Evolutionary conservation across 2,888 invertebrate species (phyloP).

Genomic region (Carcina quercana): DNA sequence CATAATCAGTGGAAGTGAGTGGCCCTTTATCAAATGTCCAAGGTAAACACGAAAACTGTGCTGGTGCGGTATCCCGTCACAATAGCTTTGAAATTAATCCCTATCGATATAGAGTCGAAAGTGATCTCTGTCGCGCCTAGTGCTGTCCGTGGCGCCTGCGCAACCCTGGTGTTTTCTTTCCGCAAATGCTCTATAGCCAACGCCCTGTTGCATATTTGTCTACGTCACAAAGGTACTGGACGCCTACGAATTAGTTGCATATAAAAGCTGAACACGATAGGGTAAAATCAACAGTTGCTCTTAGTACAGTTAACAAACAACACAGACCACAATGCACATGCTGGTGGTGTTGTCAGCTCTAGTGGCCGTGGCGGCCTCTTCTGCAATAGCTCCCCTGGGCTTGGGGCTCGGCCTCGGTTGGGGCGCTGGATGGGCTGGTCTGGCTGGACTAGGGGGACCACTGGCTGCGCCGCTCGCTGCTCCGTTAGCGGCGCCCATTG

Average conservation of each 20-base stretch:
- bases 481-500: constrained; percentile 25
- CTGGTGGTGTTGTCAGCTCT: constrained; percentile 78
- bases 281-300: constrained; percentile 50
- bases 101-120: constrained; percentile 29
- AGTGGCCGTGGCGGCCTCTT: constrained; percentile 72
- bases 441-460: constrained; percentile 31
- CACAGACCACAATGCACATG: constrained; percentile 61
- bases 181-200: constrained; percentile 35
- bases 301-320: constrained; percentile 13
- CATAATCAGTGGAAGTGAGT: constrained; percentile 31
- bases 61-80: constrained; percentile 19
- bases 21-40: constrained; percentile 59
- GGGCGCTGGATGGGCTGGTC: constrained; percentile 16
- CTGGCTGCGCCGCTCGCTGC: constrained; percentile 30
- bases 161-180: constrained; percentile 38
- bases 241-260: constrained; percentile 49
- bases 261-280: constrained; percentile 48
- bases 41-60: constrained; percentile 51
- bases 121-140: constrained; percentile 15
- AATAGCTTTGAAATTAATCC: constrained; percentile 30
- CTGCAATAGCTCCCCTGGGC: constrained; percentile 38
- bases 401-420: constrained; percentile 20
- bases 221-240: constrained; percentile 60
- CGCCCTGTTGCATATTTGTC: constrained; percentile 50
- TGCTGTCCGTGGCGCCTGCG: constrained; percentile 13